A percentile compares a stretch with the other conserved stretches of the same genome.
These are phyloP conservation scores for Luperina nickerlii DNA, from an alignment of 2,888 invertebrate genomes.

Conservation along the genomic window DNA sequence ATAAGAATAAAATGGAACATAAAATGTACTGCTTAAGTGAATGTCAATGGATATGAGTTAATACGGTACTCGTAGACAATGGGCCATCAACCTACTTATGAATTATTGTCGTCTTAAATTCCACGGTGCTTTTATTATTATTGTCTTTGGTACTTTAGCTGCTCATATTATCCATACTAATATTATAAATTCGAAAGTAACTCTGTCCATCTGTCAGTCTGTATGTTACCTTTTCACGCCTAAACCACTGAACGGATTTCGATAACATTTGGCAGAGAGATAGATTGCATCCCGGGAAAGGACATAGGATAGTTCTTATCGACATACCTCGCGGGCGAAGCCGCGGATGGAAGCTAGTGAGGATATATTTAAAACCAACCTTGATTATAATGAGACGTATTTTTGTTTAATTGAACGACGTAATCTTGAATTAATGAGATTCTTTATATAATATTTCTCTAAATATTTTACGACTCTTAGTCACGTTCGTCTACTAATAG, in stretches of 20 bases:
- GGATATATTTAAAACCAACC: slow-evolving; percentile 20
- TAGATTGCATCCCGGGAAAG: too few species aligned
- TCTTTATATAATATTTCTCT: slow-evolving; percentile 44
- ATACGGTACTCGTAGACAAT: slow-evolving; percentile 56
- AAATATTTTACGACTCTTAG: slow-evolving; percentile 56
- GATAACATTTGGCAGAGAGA: too few species aligned
- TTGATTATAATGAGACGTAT: slow-evolving; percentile 24
- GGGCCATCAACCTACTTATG: slow-evolving; percentile 58
- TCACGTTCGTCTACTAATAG: slow-evolving; percentile 56
- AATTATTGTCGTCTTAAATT: slow-evolving; percentile 51
- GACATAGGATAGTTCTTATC: too few species aligned
- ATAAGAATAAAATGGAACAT: slow-evolving; percentile 57
- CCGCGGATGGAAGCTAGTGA: neutral
- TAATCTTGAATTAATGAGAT: slow-evolving; percentile 55
- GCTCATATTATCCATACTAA: slow-evolving; percentile 11
- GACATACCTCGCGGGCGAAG: too few species aligned
- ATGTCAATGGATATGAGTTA: slow-evolving; percentile 61
- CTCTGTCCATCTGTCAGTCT: too few species aligned
- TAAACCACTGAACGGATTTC: too few species aligned
- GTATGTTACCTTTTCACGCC: too few species aligned
- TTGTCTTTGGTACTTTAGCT: slow-evolving; percentile 16
- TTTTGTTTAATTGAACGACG: slow-evolving; percentile 39
- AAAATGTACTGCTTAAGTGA: slow-evolving; percentile 59
- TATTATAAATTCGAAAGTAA: neutral
- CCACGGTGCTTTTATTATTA: slow-evolving; percentile 42